These are phyloP conservation scores for Silvanus unidentatus DNA, from an alignment of 2,888 invertebrate species.

Conservation along the genomic window DNA sequence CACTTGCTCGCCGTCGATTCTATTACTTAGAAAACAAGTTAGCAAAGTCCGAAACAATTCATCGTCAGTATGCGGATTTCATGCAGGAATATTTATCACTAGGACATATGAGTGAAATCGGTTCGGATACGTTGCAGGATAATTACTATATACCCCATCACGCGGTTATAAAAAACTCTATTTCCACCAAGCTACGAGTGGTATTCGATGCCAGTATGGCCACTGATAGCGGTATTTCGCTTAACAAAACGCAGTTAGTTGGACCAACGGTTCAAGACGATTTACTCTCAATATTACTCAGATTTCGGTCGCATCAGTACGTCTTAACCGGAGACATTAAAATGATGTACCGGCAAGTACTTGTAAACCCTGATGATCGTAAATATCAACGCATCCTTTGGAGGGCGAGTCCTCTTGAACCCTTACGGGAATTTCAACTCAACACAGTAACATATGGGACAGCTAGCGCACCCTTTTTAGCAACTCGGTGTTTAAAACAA, in stretches of 20 bases:
- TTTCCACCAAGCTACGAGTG: background rate
- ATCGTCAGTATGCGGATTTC: background rate
- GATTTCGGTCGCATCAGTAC: background rate
- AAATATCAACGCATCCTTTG: background rate
- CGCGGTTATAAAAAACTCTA: background rate
- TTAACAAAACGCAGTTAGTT: background rate
- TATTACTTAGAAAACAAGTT: background rate
- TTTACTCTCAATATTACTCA: background rate
- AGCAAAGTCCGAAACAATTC: background rate
- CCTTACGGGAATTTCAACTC: background rate
- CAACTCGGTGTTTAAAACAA: constrained; percentile 5
- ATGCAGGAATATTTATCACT: constrained; percentile 1
- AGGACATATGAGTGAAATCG: background rate
- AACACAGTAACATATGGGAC: constrained; percentile 12
- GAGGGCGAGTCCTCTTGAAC: background rate
- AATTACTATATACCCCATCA: constrained; percentile 1
- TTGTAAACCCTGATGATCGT: background rate
- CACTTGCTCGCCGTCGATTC: background rate
- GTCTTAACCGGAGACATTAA: background rate
- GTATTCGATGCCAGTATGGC: background rate
- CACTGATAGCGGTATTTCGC: background rate
- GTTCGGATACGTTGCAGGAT: background rate
- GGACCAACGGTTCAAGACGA: background rate
- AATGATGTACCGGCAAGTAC: constrained; percentile 2
- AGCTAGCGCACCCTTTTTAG: constrained; percentile 11